phyloP scores from a whole-genome alignment of 2,797 vertebrate genomes.

The Liparis tanakae region DNA sequence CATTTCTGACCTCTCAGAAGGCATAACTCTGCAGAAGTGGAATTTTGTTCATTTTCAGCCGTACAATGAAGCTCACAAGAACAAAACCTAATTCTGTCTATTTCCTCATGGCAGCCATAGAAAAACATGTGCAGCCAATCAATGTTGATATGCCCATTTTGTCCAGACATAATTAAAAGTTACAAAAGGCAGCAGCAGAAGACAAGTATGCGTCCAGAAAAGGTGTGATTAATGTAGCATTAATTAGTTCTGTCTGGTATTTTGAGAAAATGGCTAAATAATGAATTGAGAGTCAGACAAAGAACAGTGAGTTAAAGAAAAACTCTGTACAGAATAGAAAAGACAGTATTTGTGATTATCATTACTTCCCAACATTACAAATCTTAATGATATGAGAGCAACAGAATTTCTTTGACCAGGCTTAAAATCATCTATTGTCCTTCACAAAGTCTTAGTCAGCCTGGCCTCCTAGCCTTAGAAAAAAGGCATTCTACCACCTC shows the following conservation, averaged over 20 bases:
- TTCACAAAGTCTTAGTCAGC: conserved; percentile 32
- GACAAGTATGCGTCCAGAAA: conserved; percentile 24
- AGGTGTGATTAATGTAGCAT: conserved; percentile 46
- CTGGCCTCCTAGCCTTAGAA: conserved; percentile 44
- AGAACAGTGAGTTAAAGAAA: conserved; percentile 22
- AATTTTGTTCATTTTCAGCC: conserved; percentile 48
- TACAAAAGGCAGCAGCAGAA: conserved; percentile 21
- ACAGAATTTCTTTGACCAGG: conserved; percentile 35
- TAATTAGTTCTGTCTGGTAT: conserved; percentile 59
- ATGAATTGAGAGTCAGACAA: conserved; percentile 30
- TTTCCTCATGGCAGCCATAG: conserved; percentile 18
- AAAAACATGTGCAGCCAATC: conserved; percentile 39
- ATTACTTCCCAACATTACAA: conserved; percentile 25
- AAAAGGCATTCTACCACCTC: conserved; percentile 56
- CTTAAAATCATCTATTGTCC: conserved; percentile 42
- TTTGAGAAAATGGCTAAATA: conserved; percentile 36
- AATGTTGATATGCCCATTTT: conserved; percentile 22
- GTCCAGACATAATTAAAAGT: conserved; percentile 54
- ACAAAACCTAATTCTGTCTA: conserved; percentile 24
- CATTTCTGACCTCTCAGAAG: conserved; percentile 55
- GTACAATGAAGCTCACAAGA: conserved; percentile 44
- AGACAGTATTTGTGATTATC: conserved; percentile 18
- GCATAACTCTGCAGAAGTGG: conserved; percentile 30
- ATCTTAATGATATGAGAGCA: conserved; percentile 19
- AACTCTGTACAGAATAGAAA: conserved; percentile 16